A percentile compares a stretch with the other conserved stretches of the same genome.
phyloP scores from a whole-genome alignment of 2,888 invertebrate genomes.

The Chloromyia formosa region DNA sequence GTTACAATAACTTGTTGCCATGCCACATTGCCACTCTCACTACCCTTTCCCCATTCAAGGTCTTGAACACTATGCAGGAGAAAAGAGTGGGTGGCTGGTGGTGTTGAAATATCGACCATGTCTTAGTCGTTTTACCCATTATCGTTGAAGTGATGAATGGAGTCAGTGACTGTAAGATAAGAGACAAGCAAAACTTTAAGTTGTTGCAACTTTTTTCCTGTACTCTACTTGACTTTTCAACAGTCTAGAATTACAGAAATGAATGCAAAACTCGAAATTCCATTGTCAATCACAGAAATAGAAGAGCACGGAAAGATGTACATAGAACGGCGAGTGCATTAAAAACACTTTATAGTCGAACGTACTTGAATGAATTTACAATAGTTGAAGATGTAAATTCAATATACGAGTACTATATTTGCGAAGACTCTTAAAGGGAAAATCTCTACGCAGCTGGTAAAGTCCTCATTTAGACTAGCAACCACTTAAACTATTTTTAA shows the following conservation, averaged over 20 bases:
- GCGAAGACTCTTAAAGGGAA: no score
- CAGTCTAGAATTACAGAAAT: not conserved
- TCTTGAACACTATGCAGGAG: not conserved
- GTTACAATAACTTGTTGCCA: constrained; percentile 7
- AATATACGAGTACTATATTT: no score
- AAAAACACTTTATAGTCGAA: no score
- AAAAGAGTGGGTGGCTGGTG: not conserved
- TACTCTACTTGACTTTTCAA: not conserved
- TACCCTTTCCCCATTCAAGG: not conserved
- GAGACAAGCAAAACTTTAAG: not conserved
- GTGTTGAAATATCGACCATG: not conserved
- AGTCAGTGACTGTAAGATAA: not conserved
- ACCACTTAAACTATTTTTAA: no score
- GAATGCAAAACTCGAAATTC: not conserved
- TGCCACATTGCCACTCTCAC: not conserved
- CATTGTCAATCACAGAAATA: not conserved
- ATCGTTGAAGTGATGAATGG: not conserved
- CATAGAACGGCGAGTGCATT: no score
- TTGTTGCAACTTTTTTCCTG: not conserved
- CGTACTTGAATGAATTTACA: no score
- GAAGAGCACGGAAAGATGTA: no score
- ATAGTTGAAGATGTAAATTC: no score
- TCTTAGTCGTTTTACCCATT: not conserved
- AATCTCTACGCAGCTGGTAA: no score
- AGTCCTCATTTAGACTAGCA: no score